Evolutionary conservation across 2,888 invertebrate species (phyloP), one percentile per base, ranked within the genome.

Genomic region (Noctua comes): DNA sequence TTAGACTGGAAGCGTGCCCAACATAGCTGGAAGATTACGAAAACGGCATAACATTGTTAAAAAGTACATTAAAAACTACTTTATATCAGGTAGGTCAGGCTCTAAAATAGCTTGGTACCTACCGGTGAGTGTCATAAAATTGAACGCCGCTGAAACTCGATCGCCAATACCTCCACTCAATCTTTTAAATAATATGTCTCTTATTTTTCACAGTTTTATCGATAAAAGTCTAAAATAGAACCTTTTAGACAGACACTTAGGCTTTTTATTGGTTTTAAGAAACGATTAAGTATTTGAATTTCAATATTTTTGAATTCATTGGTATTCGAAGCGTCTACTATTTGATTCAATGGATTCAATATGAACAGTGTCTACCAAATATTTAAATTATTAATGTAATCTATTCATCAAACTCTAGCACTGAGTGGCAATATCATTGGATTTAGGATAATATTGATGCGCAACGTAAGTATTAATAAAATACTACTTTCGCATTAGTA

Each of bases 171-270:
- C 27, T 16, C 27, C n/a, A 51, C 51, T 70, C 36, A 51, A 66
- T 24, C 40, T 40, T 40, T 16, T 48, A n/a, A n/a, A n/a, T n/a
- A n/a, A n/a, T n/a, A 21, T 11, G 21, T 43, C 8, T 40, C 1
- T 18, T 59, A 51, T 68, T 75, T 76, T 76, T 70, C 36, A 1
- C 46, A 82, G 46, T 76, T 54, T 76, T 71, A 40, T 71, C 51
- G 54, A 48, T 46, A 43, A 43, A 68, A 71, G 24, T 48, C n/a
- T 16, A 64, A 77, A 70, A 59, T 64, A 51, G 16, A 82, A 48
- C 69, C 64, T 79, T 69, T 79, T 36, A 75, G 43, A 70, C 10
- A 40, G 43, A 8, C 54, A 73, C 3, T 65, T 48, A 4, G 2
- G 6, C 54, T 46, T 80, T 68, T 48, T 65, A 73, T 43, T 4